These are phyloP conservation scores for Pantherophis alleghaniensis DNA, from an alignment of 2,797 vertebrate species.

Conservation along the genomic window DNA sequence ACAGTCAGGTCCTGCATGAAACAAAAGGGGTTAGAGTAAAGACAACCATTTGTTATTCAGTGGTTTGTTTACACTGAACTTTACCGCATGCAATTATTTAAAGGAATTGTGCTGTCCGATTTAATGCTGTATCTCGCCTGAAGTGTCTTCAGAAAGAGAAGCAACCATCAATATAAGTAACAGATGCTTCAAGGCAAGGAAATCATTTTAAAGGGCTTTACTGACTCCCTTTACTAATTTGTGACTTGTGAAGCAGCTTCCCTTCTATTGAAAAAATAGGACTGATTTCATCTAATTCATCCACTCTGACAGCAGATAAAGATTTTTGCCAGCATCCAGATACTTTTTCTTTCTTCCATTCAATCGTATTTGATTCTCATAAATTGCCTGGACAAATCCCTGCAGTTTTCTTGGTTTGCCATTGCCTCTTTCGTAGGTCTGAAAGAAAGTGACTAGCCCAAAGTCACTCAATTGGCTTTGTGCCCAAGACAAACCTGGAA, in stretches of 20 bases:
- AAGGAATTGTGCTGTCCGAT: neutral
- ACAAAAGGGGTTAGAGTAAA: neutral
- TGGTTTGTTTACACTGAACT: neutral
- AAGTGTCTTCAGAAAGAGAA: neutral
- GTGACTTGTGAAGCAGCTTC: neutral
- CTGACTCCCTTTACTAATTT: neutral
- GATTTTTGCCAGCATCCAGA: neutral
- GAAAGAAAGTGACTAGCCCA: neutral
- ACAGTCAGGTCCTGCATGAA: constrained; percentile 83
- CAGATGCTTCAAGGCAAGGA: neutral
- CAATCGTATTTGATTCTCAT: neutral
- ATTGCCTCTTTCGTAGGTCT: neutral
- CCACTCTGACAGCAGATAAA: neutral
- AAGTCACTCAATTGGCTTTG: neutral
- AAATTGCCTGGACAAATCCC: neutral
- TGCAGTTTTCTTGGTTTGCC: neutral
- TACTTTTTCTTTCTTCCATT: neutral
- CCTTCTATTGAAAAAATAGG: neutral
- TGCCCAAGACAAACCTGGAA: neutral
- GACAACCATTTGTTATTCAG: neutral
- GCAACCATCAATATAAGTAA: neutral
- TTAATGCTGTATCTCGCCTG: neutral
- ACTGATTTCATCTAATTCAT: too few relatives aligned
- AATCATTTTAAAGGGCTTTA: too few relatives aligned
- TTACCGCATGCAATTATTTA: neutral